Conservation (phyloP, 2,797 vertebrate species). For the Podarcis lilfordi region DNA sequence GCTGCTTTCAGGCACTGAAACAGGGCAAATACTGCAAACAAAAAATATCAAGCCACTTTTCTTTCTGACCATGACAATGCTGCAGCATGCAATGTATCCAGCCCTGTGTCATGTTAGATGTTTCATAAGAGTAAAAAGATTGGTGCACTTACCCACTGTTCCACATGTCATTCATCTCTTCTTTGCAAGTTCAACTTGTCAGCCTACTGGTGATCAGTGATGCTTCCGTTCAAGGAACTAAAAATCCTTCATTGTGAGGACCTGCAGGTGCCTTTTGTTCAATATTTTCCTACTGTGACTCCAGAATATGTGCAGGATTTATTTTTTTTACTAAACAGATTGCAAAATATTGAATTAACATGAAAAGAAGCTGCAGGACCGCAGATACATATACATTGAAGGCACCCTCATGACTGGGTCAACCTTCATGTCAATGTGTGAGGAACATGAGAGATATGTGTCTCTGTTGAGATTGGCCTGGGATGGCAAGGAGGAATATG, state of each 20-base stretch:
- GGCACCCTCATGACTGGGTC: not conserved
- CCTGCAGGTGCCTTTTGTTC: conserved; percentile 5
- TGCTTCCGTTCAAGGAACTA: conserved; percentile 52
- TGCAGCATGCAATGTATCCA: conserved; percentile 56
- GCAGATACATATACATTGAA: not conserved
- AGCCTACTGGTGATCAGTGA: conserved; percentile 55
- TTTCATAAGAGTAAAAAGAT: conserved; percentile 68
- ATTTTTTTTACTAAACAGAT: not conserved
- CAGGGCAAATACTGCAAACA: conserved; percentile 33
- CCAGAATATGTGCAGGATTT: conserved; percentile 56
- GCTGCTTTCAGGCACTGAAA: conserved; percentile 33
- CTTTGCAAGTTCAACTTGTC: conserved; percentile 64
- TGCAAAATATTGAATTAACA: not conserved
- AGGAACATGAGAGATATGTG: not conserved
- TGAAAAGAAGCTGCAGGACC: no score
- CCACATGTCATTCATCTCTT: conserved; percentile 57
- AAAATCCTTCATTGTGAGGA: conserved; percentile 6
- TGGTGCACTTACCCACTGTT: conserved; percentile 64
- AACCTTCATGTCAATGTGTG: not conserved
- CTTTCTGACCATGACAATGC: conserved; percentile 61
- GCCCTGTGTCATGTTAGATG: conserved; percentile 59
- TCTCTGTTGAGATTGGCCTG: no score
- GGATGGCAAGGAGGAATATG: no score
- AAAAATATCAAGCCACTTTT: conserved; percentile 49
- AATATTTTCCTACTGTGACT: conserved; percentile 52